phyloP scores from a whole-genome alignment of 1,140 invertebrate genomes.

The Calosoma granatense region DNA sequence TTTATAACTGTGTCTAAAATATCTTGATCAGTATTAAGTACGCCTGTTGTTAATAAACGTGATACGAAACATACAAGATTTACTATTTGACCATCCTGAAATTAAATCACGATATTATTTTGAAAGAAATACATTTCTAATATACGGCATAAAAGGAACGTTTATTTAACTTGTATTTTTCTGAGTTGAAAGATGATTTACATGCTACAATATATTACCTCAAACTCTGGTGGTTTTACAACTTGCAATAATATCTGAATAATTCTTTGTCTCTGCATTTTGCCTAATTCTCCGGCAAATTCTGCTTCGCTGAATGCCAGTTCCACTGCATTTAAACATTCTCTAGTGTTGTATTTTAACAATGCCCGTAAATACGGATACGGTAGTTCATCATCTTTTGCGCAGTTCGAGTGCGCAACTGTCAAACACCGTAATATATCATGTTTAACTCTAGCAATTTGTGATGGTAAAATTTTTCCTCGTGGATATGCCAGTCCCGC shows the following conservation, averaged over 20 bases:
- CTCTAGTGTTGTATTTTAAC: conserved; percentile 75
- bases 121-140: conserved; percentile 5
- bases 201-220: conserved; percentile 43
- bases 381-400: conserved; percentile 51
- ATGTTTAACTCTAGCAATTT: conserved; percentile 60
- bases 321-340: conserved; percentile 82
- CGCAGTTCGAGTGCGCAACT: conserved; percentile 57
- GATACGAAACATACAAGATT: conserved; percentile 40
- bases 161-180: conserved; percentile 12
- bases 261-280: conserved; percentile 63
- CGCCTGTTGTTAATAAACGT: conserved; percentile 37
- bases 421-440: conserved; percentile 56
- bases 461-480: conserved; percentile 66
- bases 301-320: conserved; percentile 82
- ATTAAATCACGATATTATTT: no score
- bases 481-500: conserved; percentile 83
- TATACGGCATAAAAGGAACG: background rate
- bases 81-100: conserved; percentile 39
- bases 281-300: conserved; percentile 60
- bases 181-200: no score
- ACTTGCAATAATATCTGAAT: conserved; percentile 73
- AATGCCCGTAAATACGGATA: conserved; percentile 75
- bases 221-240: conserved; percentile 37
- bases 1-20: conserved; percentile 35
- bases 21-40: conserved; percentile 33